A percentile compares a stretch with the other conserved stretches of the same genome.
phyloP scores from a whole-genome alignment of 1,140 invertebrate species.

The Drosophila neocordata region DNA sequence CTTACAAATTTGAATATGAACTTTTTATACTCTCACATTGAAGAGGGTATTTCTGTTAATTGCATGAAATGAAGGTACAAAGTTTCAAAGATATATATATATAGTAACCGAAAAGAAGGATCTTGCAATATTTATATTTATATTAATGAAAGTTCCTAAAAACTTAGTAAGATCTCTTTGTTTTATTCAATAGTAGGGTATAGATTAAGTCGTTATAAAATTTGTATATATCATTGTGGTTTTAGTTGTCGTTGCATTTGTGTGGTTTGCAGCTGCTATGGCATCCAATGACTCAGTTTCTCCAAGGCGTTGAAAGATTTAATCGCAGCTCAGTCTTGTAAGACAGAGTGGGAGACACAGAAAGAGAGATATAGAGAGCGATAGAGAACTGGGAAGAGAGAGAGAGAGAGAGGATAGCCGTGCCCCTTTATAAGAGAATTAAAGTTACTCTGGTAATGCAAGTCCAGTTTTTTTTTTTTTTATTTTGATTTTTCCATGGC shows the following conservation, averaged over 20 bases:
- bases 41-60: neutral
- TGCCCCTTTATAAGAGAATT: conserved; percentile 2
- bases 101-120: no score
- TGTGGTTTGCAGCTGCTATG: conserved; percentile 53
- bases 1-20: conserved; percentile 78
- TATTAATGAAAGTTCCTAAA: no score
- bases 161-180: no score
- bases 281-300: conserved; percentile 65
- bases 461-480: conserved; percentile 52
- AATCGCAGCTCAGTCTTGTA: conserved; percentile 53
- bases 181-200: no score
- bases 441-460: conserved; percentile 13
- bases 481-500: conserved; percentile 22
- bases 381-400: neutral
- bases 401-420: conserved; percentile 1
- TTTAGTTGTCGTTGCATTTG: neutral
- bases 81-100: no score
- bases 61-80: no score
- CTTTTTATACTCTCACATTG: conserved; percentile 20
- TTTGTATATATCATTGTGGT: neutral
- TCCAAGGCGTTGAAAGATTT: conserved; percentile 72
- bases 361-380: neutral
- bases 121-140: no score
- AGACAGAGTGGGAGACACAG: conserved; percentile 1
- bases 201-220: no score